These are phyloP conservation scores for Paracanthobrama guichenoti DNA, from an alignment of 2,113 vertebrate genomes.

Conservation along the genomic window DNA sequence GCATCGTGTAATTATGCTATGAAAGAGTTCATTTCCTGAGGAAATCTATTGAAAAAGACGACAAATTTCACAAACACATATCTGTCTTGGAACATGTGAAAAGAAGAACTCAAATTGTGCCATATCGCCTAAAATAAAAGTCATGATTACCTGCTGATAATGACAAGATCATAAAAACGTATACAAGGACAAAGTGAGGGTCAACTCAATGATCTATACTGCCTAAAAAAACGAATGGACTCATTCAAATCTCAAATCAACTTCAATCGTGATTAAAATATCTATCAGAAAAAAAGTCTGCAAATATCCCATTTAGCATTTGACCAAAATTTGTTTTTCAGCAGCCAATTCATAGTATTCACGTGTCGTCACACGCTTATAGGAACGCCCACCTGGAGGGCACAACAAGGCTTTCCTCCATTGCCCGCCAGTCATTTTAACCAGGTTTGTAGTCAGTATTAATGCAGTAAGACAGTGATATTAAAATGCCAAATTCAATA, in stretches of 20 bases:
- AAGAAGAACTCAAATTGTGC: constrained; percentile 44
- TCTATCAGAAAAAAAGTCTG: not conserved
- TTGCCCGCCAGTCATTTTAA: no score
- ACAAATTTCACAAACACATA: constrained; percentile 21
- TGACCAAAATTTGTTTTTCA: not conserved
- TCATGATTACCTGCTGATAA: not conserved
- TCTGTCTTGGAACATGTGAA: constrained; percentile 15
- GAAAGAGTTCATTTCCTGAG: constrained; percentile 71
- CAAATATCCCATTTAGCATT: not conserved
- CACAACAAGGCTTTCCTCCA: no score
- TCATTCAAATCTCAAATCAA: not conserved
- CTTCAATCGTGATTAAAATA: not conserved
- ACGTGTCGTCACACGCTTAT: no score
- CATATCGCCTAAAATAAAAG: constrained; percentile 42
- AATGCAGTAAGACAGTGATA: no score
- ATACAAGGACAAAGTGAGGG: not conserved
- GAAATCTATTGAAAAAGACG: constrained; percentile 55
- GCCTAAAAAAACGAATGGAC: not conserved
- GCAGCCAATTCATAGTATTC: not conserved
- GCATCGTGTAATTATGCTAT: constrained; percentile 73
- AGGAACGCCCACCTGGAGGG: no score
- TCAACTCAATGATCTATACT: not conserved
- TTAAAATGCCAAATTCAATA: no score
- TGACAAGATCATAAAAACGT: not conserved
- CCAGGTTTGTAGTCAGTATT: no score